Evolutionary conservation across 2,113 vertebrate genomes (phyloP), one percentile per base, ranked within the genome.

Genomic region (Anhinga anhinga): DNA sequence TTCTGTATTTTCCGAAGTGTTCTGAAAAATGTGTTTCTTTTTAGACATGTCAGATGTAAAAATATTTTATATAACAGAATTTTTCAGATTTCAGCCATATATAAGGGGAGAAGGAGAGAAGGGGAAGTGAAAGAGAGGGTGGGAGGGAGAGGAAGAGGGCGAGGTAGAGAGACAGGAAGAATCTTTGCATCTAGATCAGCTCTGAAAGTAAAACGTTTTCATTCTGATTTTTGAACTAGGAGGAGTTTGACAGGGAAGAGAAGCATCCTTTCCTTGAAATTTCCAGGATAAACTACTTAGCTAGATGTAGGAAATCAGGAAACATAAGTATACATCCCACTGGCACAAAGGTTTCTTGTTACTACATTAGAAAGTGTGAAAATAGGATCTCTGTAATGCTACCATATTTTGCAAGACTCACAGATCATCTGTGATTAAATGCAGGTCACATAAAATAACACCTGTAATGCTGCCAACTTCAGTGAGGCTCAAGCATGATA

Each of bases 361-460:
- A 58, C 71, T 82, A 38, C 38, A 40, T 65, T 26, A 81, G 20
- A 83, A 30, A 90, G 81, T 23, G 47, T 84, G 79, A 88, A 93
- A 96, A 66, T 36, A 76, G 40, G 38, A 76, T 92, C 52, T 87
- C 73, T 87, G 61, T 82, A 90, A 87, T 56, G 49, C 63, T 70
- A 29, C 36, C 14, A 29, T 42, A 67, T 86, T 90, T 86, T 94
- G 73, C 45, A 83, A 73, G 86, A 73, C 30, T 88, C 82, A 77
- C 1, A 10, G 76, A 88, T 90, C 44, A 86, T 77, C 82, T 81
- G 62, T 77, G 62, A 92, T 88, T 92, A 95, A 88, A 96, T 88
- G 74, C 88, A 85, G 86, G 82, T 86, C 90, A 94, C 92, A 69
- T 76, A 89, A 90, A 95, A 30, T 58, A 82, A 66, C 92, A 91